Conservation (phyloP, 2,113 vertebrate genomes). For the cattle (Bos taurus) region ARS-UCD2.0 NC_037336.1:10445001-10445500, state of each 20-base stretch:
- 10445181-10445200: background rate
- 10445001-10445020: background rate
- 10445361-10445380: background rate
- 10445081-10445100: background rate
- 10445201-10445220: background rate
- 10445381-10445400: fast-evolving
- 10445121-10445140: background rate
- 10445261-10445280: background rate
- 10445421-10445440: background rate
- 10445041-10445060: background rate
- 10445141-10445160: background rate
- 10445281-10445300: background rate
- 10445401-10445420: background rate
- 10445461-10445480: background rate
- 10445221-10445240: background rate
- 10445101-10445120: background rate
- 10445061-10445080: background rate
- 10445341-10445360: background rate
- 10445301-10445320: background rate
- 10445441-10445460: background rate
- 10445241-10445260: background rate
- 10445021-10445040: background rate
- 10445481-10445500: background rate
- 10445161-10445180: fast-evolving
- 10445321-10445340: background rate